A percentile compares a stretch with the other conserved stretches of the same genome.
Conservation (phyloP, 2,113 vertebrate genomes). For the Sterrhoptilus dennistouni region DNA sequence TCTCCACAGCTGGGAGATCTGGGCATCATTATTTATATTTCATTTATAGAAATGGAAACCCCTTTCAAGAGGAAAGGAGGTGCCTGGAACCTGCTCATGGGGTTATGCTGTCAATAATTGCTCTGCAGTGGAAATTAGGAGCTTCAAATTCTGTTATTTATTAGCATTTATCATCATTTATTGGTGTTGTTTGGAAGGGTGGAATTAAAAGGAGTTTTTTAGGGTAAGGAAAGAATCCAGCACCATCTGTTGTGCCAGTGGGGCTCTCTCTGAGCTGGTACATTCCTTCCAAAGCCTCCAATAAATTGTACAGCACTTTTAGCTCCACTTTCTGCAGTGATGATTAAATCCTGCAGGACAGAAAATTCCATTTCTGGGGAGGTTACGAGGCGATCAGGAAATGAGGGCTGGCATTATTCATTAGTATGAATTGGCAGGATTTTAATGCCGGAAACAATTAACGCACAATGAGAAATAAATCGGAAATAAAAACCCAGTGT, state of each 20-base stretch:
- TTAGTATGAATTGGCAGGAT: neutral
- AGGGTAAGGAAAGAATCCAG: neutral
- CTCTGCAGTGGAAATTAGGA: neutral
- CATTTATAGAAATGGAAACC: neutral
- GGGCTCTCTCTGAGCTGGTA: neutral
- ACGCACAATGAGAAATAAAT: neutral
- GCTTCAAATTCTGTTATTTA: neutral
- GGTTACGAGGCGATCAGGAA: neutral
- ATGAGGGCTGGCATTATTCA: neutral
- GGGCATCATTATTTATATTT: neutral
- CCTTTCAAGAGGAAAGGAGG: neutral
- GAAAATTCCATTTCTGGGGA: neutral
- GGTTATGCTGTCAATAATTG: neutral
- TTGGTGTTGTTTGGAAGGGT: neutral
- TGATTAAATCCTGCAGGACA: slow-evolving; percentile 30
- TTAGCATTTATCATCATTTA: neutral
- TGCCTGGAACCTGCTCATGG: neutral
- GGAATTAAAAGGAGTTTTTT: neutral
- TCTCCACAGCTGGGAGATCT: neutral
- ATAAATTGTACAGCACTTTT: neutral
- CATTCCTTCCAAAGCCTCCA: neutral
- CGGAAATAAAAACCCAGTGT: neutral
- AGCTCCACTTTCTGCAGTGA: slow-evolving; percentile 24
- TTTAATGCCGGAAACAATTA: slow-evolving; percentile 12
- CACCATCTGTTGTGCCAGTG: neutral